phyloP scores from a whole-genome alignment of 2,797 vertebrate species.

The Rhinella marina region DNA sequence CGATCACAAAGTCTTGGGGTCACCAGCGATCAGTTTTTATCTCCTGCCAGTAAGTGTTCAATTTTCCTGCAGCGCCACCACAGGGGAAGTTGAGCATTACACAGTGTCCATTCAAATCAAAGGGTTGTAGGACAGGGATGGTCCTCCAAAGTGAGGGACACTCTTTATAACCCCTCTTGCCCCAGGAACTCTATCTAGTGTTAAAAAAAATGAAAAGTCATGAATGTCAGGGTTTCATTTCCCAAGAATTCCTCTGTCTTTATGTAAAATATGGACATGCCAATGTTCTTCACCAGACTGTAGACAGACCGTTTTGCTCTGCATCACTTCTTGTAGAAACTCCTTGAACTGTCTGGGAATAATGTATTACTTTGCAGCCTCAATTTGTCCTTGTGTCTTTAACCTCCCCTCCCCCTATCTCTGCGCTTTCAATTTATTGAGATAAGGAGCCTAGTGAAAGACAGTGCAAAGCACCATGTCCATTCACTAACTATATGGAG shows the following conservation, averaged over 20 bases:
- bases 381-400: conserved; percentile 69
- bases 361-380: conserved; percentile 63
- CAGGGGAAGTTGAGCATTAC: background rate
- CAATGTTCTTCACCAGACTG: background rate
- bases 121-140: background rate
- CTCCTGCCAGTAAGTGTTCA: background rate
- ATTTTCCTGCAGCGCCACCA: background rate
- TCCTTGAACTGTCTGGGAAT: conserved; percentile 54
- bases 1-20: background rate
- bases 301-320: background rate
- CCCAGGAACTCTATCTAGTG: background rate
- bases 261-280: background rate
- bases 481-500: conserved; percentile 68
- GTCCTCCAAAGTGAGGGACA: background rate
- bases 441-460: conserved; percentile 73
- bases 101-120: background rate
- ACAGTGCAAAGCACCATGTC: conserved; percentile 74
- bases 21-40: background rate
- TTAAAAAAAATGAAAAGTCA: background rate
- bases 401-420: background rate
- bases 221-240: background rate
- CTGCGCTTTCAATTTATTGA: conserved; percentile 67
- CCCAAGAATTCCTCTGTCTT: background rate
- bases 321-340: conserved; percentile 43
- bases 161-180: background rate